A percentile compares a stretch with the other conserved stretches of the same genome.
These are phyloP conservation scores for Galerucella nymphaeae DNA, from an alignment of 2,888 invertebrate genomes.

Conservation along the genomic window DNA sequence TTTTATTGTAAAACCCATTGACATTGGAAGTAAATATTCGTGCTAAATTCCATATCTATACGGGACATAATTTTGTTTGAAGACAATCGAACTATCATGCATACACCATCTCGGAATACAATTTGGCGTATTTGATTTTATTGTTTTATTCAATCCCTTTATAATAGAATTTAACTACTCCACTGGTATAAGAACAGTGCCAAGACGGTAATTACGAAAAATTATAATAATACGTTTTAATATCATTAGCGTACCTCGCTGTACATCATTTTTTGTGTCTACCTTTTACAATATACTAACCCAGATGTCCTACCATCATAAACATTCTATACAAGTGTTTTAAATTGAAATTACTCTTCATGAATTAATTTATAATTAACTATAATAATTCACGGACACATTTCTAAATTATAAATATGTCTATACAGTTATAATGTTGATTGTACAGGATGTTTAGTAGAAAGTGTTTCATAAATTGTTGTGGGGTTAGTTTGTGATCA, in stretches of 20 bases:
- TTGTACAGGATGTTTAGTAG: not conserved
- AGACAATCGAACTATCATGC: no score
- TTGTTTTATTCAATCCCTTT: not conserved
- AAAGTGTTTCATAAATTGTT: no score
- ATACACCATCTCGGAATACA: no score
- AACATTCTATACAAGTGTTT: constrained; percentile 40
- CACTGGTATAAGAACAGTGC: constrained; percentile 22
- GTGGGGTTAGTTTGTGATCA: no score
- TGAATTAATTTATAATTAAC: constrained; percentile 44
- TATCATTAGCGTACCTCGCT: constrained; percentile 42
- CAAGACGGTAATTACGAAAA: constrained; percentile 59
- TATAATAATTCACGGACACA: constrained; percentile 39
- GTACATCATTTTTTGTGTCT: constrained; percentile 30
- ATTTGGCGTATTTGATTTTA: not conserved
- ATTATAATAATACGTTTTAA: constrained; percentile 56
- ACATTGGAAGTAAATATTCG: no score
- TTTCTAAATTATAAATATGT: constrained; percentile 28
- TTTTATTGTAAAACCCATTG: no score
- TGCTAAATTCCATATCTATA: no score
- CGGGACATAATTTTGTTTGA: no score
- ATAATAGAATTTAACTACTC: not conserved
- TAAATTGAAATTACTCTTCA: constrained; percentile 44
- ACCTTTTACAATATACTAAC: constrained; percentile 26
- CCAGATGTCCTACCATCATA: constrained; percentile 42
- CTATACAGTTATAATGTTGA: constrained; percentile 11